A percentile compares a stretch with the other conserved stretches of the same genome.
Conservation (phyloP, 23 tunicate genomes). For the Ciona savignyi region DNA sequence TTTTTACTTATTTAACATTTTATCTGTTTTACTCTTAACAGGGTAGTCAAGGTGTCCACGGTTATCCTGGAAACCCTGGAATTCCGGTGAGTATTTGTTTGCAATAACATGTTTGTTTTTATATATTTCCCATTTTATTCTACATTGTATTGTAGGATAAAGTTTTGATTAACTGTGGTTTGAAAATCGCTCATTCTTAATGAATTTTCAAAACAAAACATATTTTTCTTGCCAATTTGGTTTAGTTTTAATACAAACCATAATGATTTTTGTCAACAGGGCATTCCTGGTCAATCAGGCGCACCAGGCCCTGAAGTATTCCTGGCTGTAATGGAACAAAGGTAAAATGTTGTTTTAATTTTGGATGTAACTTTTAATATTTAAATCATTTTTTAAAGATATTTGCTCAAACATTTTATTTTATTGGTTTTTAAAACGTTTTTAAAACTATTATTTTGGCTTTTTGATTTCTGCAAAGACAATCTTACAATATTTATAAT, state of each 20-base stretch:
- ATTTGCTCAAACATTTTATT: background rate
- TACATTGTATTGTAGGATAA: too few species aligned
- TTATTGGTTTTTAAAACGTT: too few species aligned
- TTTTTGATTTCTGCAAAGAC: too few species aligned
- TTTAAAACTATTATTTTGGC: too few species aligned
- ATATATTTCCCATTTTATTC: background rate
- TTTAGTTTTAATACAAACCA: background rate
- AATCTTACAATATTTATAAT: too few species aligned
- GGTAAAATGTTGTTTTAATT: conserved; percentile 16
- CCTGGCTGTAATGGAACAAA: conserved; percentile 94
- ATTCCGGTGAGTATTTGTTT: conserved; percentile 34
- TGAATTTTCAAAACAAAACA: too few species aligned
- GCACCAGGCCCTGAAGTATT: conserved; percentile 55
- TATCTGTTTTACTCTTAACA: background rate
- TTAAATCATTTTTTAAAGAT: background rate
- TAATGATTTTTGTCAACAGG: conserved; percentile 29
- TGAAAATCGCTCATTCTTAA: too few species aligned
- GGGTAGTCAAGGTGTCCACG: conserved; percentile 59
- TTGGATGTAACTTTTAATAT: background rate
- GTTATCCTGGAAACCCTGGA: conserved; percentile 85
- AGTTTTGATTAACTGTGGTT: too few species aligned
- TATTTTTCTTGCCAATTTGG: too few species aligned
- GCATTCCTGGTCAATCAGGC: conserved; percentile 60
- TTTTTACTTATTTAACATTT: background rate
- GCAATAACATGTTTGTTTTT: background rate